phyloP scores from a whole-genome alignment of 2,797 vertebrate genomes.

The Orientallactaga sibirica region DNA sequence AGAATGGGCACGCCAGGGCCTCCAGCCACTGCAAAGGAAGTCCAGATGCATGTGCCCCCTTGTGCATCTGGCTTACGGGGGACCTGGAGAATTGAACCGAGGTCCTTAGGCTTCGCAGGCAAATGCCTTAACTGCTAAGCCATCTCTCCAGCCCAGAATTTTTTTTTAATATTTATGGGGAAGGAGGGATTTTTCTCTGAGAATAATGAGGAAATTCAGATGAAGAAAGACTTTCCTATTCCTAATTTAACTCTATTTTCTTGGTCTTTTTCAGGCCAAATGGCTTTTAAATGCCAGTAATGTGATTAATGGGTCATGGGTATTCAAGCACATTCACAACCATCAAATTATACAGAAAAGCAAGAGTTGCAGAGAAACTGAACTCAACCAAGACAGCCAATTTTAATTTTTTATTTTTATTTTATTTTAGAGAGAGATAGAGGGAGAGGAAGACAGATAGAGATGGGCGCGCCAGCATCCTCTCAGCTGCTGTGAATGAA shows the following conservation, averaged over 20 bases:
- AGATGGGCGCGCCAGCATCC: too few species aligned
- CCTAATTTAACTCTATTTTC: background rate
- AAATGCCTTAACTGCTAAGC: too few species aligned
- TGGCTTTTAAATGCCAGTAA: background rate
- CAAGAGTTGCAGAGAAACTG: background rate
- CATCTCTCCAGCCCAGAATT: too few species aligned
- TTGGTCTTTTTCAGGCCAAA: background rate
- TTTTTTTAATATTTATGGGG: conserved; percentile 66
- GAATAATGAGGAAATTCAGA: conserved; percentile 61
- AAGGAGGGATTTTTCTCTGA: conserved; percentile 56
- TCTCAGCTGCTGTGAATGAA: too few species aligned
- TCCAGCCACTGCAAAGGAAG: too few species aligned
- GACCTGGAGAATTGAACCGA: too few species aligned
- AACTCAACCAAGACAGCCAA: background rate
- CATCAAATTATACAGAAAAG: background rate
- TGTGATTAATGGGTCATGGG: background rate
- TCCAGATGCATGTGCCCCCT: too few species aligned
- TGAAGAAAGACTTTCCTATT: background rate
- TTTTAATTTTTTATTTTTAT: background rate
- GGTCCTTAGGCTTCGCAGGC: too few species aligned
- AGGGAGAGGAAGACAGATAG: too few species aligned
- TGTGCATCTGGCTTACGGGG: too few species aligned
- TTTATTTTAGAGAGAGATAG: too few species aligned
- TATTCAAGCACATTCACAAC: conserved; percentile 1
- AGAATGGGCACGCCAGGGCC: too few species aligned